Evolutionary conservation across 2,113 vertebrate genomes (phyloP), one percentile per base, ranked within the genome.

Genomic region (Cyanoderma ruficeps): DNA sequence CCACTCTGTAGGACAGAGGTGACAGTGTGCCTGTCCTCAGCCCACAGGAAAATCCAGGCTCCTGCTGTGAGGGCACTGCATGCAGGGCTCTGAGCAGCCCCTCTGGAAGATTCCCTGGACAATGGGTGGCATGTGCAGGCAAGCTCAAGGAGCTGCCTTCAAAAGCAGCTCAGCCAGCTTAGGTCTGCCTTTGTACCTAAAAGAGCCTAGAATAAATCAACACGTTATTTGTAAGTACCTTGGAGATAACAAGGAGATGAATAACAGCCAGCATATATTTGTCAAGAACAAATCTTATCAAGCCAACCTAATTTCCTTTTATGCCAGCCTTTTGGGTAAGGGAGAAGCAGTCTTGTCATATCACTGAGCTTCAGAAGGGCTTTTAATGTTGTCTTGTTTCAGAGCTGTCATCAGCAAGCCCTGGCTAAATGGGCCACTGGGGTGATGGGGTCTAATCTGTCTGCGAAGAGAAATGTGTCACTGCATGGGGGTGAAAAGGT

Each of bases 261-360:
- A 41, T 92, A 95, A 83, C 83, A 94, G 72, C 71, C 80, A 74
- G 83, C 44, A 88, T 42, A 50, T 60, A 89, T 92, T 92, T 93
- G 71, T 94, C 92, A 94, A 59, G 86, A 93, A 77, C 37, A 90
- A 90, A 92, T 90, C 92, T 92, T 94, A 92, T 67, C 75, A 92
- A 92, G 76, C 71, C 94, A 97, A 89, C 94, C 90, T 92, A 55
- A 95, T 93, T 95, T 90, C 83, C 92, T 86, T 94, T 96, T 77
- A 61, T 85, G 88, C 47, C 76, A 93, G 64, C 59, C 50, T 90
- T 95, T 90, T 80, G 71, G 79, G 39, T 63, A 33, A 63, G 68
- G 86, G 20, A 88, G 42, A 69, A 86, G 47, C 72, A 28, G 72
- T 22, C 39, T 59, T 75, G 77, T 91, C 72, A 16, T 22, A 47